phyloP scores from a whole-genome alignment of 2,797 vertebrate genomes.

The Myotis daubentonii region DNA sequence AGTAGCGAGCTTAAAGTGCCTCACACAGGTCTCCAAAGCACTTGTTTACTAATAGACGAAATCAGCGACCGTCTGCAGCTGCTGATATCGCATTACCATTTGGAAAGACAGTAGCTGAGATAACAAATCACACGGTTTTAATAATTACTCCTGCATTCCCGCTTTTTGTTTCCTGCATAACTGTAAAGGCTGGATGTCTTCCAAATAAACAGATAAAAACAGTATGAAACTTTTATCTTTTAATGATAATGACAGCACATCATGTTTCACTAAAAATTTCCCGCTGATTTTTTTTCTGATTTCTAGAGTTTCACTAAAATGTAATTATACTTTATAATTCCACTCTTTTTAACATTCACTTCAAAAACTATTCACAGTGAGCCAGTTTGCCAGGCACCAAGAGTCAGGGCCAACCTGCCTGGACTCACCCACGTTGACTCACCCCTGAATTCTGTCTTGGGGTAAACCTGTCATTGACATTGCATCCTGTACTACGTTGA shows the following conservation, averaged over 20 bases:
- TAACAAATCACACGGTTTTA: slow-evolving; percentile 92
- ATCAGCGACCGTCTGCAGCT: slow-evolving; percentile 90
- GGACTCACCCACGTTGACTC: slow-evolving; percentile 75
- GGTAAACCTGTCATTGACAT: slow-evolving; percentile 85
- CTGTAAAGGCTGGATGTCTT: slow-evolving; percentile 89
- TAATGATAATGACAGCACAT: slow-evolving; percentile 91
- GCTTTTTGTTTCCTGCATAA: slow-evolving; percentile 89
- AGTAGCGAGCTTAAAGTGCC: slow-evolving; percentile 91
- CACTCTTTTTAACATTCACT: slow-evolving; percentile 89
- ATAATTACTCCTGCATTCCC: slow-evolving; percentile 91
- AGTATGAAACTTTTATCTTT: slow-evolving; percentile 93
- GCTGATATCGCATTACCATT: slow-evolving; percentile 92
- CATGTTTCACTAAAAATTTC: slow-evolving; percentile 89
- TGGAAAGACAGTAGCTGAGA: slow-evolving; percentile 91
- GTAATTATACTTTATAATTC: slow-evolving; percentile 91
- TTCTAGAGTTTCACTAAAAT: slow-evolving; percentile 89
- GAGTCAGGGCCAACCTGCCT: slow-evolving; percentile 73
- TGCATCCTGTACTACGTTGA: slow-evolving; percentile 80
- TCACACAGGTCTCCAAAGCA: slow-evolving; percentile 92
- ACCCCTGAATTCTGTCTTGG: slow-evolving; percentile 81
- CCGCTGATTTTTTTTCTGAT: slow-evolving; percentile 88
- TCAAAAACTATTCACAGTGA: slow-evolving; percentile 87
- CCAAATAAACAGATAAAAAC: slow-evolving; percentile 93
- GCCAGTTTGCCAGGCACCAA: slow-evolving; percentile 81
- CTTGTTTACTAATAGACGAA: slow-evolving; percentile 92